Base-by-base conservation (phyloP, 2,797 vertebrate species). In the Melanotaenia maccullochi region DNA sequence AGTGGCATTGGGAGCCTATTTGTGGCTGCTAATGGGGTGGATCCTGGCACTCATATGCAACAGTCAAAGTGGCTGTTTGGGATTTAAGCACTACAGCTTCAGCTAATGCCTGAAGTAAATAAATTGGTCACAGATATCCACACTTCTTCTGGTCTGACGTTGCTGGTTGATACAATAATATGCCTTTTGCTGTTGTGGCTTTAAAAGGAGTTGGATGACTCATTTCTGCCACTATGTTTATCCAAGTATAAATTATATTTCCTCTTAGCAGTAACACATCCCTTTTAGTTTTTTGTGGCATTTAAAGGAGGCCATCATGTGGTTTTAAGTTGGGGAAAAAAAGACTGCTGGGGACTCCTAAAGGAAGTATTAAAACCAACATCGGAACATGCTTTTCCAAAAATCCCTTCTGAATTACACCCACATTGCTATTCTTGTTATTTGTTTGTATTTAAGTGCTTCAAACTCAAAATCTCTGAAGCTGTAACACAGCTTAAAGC, bases 231-330 rank as follows among this genome's bases (percentile, higher is more conserved):
- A 42, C 62, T 32, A 12, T 58, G 3, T 44, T 61, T 49, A 1
- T 57, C 33, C n/a, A 60, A 11, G 11, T 59, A 60, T 79, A 64
- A 72, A 71, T 72, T 62, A 65, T 4, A 78, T 68, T 62, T 76
- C 60, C 55, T 65, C 22, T 68, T 68, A 65, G 74, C 25, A 3
- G 62, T 44, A 60, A 36, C 62, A 54, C 51, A 76, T 68, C 71
- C 30, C 4, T 59, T 70, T 82, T 32, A 79, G 38, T 81, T 85
- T 71, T 85, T 79, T 38, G 71, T 81, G 44, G 67, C 36, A 76
- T 79, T 81, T 68, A 81, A 81, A 78, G 60, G 65, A 78, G 28
- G 60, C 35, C 51, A 68, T 84, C 60, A 51, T 63, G 68, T 57
- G 12, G 64, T 73, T 11, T 57, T 16, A 74, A 67, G 36, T 40